Conservation (phyloP, 1,140 invertebrate genomes). For the Tetragonula clypearis region DNA sequence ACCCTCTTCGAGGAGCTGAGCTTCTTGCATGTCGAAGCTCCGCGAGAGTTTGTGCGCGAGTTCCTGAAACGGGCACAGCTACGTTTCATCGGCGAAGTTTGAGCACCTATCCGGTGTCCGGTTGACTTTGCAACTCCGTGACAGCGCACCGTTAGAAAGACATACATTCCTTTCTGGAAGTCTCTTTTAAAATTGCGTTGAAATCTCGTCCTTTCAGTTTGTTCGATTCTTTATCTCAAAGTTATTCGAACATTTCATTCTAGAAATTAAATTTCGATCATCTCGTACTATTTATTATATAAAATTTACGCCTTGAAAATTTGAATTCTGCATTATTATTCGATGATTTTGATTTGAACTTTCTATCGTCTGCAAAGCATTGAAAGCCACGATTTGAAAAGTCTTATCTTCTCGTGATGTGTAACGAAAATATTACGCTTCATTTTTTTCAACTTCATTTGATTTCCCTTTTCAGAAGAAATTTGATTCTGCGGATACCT, state of each 20-base stretch:
- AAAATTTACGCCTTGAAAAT: neutral
- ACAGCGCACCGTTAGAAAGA: constrained; percentile 1
- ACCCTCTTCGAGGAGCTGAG: constrained; percentile 87
- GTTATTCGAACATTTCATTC: neutral
- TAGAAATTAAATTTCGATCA: neutral
- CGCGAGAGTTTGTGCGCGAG: constrained; percentile 91
- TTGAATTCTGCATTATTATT: neutral
- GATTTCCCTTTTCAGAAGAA: neutral
- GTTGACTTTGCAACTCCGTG: constrained; percentile 32
- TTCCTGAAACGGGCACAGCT: constrained; percentile 83
- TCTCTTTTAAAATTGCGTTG: neutral
- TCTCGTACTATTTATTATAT: neutral
- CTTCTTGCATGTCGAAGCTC: constrained; percentile 93
- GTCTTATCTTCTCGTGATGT: neutral
- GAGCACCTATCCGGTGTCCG: neutral
- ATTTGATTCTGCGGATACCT: neutral
- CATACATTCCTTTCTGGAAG: neutral
- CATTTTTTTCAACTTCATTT: neutral
- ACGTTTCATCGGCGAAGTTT: constrained; percentile 46
- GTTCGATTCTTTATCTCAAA: neutral
- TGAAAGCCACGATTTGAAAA: neutral
- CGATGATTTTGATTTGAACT: neutral
- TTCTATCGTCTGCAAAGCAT: neutral
- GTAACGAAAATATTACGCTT: neutral
- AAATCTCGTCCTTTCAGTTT: neutral